Base-by-base conservation (phyloP, 2,888 invertebrate genomes). In the Crossocerus cetratus region DNA sequence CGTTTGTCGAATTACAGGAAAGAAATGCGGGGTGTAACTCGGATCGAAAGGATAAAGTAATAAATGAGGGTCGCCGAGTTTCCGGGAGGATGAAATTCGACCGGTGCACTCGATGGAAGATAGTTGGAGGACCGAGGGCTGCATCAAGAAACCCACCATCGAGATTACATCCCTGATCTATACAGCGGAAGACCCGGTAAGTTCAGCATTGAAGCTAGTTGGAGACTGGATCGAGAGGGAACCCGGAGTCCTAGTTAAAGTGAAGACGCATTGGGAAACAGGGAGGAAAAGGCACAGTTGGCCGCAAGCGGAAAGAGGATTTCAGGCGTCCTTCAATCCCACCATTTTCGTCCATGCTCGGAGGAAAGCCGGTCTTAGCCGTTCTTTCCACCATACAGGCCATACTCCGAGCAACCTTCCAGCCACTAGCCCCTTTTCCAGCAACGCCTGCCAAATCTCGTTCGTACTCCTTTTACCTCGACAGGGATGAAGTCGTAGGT, bases 341-440 rank as follows among this genome's bases (percentile, higher is more conserved):
- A 61, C 60, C 55, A 67, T 67, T 74, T 66, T 72, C 76, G 72
- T 76, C 76, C 76, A 72, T 72, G 69, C 72, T 66, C 76, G 55
- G 66, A 64, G 66, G 62, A 65, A 70, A 76, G 67, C 67, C 75
- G 75, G 71, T 71, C 71, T 76, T 68, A 68, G 59, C 54, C 44
- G 68, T 75, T 65, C 68, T 54, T 71, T 68, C 56, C 64, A 43
- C 63, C 49, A 8, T 53, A 49, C 61, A 32, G 32, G 11, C 5
- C 56, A 23, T n/a, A 45, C n/a, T 14, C 42, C 11, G 42, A 57
- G 53, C 44, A 21, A 43, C 58, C 49, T 59, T 59, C 44, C 18
- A 45, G 49, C 45, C 57, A 32, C 42, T 69, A 66, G 65, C 69
- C 76, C 64, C 62, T 63, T 76, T 72, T 76, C 56, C 61, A 23